phyloP scores from a whole-genome alignment of 2,888 invertebrate genomes.

The Hecatera dysodea region DNA sequence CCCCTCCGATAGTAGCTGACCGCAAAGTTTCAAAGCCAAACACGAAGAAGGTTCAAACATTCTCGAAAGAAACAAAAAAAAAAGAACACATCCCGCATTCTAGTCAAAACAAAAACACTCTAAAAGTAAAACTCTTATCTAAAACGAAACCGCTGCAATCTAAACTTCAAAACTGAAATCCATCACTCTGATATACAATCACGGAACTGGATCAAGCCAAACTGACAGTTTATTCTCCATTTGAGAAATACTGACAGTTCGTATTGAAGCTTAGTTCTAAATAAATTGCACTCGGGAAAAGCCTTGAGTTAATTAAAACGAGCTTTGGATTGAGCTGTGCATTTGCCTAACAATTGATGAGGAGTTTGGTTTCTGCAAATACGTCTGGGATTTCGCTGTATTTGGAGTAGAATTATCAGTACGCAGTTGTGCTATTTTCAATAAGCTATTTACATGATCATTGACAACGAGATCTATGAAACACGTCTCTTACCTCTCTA shows the following conservation, averaged over 20 bases:
- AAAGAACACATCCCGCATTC: not conserved
- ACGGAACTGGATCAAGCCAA: conserved; percentile 25
- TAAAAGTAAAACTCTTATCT: not conserved
- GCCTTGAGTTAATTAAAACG: conserved; percentile 44
- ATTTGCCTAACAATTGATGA: conserved; percentile 24
- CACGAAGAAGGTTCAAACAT: not conserved
- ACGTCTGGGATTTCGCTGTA: conserved; percentile 19
- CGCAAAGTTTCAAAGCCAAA: not conserved
- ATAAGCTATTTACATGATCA: not conserved
- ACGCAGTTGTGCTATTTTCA: not conserved
- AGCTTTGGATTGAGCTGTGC: conserved; percentile 24
- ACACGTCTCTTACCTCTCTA: too few species aligned
- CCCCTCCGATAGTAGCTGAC: not conserved
- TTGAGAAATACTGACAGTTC: conserved; percentile 7
- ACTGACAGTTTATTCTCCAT: conserved; percentile 12
- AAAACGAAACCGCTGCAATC: conserved; percentile 33
- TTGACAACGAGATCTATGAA: not conserved
- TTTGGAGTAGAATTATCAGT: not conserved
- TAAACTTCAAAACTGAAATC: conserved; percentile 27
- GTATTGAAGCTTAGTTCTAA: conserved; percentile 3
- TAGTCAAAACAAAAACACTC: not conserved
- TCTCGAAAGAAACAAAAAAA: not conserved
- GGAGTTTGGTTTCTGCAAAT: conserved; percentile 15
- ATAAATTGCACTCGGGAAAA: conserved; percentile 39
- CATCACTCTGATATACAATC: conserved; percentile 25